Percentiles rank a stretch among this genome's conserved stretches.
These are phyloP conservation scores for Nemotelus pantherinus DNA, from an alignment of 2,888 invertebrate genomes.

Conservation along the genomic window DNA sequence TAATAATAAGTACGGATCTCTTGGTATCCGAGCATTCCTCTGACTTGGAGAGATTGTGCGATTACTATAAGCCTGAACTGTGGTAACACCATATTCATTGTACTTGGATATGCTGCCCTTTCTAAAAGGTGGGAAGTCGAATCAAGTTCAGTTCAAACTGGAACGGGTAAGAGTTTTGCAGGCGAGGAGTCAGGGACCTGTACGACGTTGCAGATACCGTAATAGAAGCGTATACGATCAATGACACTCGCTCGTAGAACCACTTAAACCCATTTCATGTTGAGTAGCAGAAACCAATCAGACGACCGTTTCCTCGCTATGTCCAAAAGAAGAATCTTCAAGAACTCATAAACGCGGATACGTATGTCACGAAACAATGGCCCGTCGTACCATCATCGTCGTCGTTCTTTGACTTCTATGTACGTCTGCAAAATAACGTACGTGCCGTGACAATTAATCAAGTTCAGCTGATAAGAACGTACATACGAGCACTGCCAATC, in stretches of 20 bases:
- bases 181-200: not conserved
- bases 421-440: not conserved
- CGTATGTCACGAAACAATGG: slow-evolving; percentile 13
- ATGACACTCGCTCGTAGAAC: slow-evolving; percentile 12
- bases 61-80: no score
- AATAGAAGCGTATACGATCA: slow-evolving; percentile 28
- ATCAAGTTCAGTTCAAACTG: slow-evolving; percentile 16
- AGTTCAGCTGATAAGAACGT: slow-evolving; percentile 18
- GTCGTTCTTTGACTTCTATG: no score
- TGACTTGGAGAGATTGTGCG: no score
- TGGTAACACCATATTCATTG: no score
- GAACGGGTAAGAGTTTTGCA: not conserved
- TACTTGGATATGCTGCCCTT: no score
- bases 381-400: no score
- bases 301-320: slow-evolving; percentile 1
- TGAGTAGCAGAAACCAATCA: not conserved
- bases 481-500: slow-evolving; percentile 28
- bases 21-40: no score
- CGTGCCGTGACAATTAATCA: slow-evolving; percentile 34
- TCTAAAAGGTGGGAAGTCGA: slow-evolving; percentile 15
- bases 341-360: not conserved
- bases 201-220: slow-evolving; percentile 23
- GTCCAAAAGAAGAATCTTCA: not conserved
- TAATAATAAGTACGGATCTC: no score
- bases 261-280: slow-evolving; percentile 25